phyloP scores from a whole-genome alignment of 1,140 invertebrate species.

The Heliconius nattereri region DNA sequence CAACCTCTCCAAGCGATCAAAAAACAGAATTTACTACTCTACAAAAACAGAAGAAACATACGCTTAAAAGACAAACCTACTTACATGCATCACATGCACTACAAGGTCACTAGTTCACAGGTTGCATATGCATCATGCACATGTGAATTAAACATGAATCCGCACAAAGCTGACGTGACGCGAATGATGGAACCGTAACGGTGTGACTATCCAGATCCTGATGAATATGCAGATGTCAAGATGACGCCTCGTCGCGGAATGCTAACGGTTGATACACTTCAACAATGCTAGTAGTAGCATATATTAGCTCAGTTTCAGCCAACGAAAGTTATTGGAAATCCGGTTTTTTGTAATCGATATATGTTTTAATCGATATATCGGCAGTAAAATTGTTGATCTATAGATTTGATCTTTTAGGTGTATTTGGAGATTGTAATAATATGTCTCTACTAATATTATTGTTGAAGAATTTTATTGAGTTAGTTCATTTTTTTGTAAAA shows the following conservation, averaged over 20 bases:
- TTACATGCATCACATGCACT: background rate
- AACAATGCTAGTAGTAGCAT: slow-evolving; percentile 50
- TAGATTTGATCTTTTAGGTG: no score
- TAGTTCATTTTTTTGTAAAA: no score
- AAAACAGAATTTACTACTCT: background rate
- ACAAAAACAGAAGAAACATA: background rate
- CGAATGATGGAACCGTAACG: slow-evolving; percentile 62
- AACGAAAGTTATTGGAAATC: slow-evolving; percentile 66
- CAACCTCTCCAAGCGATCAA: background rate
- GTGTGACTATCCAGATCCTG: slow-evolving; percentile 65
- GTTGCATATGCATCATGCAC: slow-evolving; percentile 42
- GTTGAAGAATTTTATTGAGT: no score
- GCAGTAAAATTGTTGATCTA: background rate
- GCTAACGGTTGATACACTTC: slow-evolving; percentile 73
- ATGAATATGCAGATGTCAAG: slow-evolving; percentile 73
- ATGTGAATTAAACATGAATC: slow-evolving; percentile 63
- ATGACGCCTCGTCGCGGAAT: slow-evolving; percentile 66
- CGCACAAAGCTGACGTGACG: slow-evolving; percentile 53
- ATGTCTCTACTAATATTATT: no score
- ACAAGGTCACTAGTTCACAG: slow-evolving; percentile 38
- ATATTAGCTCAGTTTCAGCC: slow-evolving; percentile 48
- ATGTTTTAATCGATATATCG: slow-evolving; percentile 45
- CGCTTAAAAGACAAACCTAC: background rate
- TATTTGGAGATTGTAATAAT: no score
- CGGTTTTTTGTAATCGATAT: slow-evolving; percentile 52